A percentile compares a stretch with the other conserved stretches of the same genome.
Conservation (phyloP, 1,140 invertebrate species). For the Stegodyphus dumicola region DNA sequence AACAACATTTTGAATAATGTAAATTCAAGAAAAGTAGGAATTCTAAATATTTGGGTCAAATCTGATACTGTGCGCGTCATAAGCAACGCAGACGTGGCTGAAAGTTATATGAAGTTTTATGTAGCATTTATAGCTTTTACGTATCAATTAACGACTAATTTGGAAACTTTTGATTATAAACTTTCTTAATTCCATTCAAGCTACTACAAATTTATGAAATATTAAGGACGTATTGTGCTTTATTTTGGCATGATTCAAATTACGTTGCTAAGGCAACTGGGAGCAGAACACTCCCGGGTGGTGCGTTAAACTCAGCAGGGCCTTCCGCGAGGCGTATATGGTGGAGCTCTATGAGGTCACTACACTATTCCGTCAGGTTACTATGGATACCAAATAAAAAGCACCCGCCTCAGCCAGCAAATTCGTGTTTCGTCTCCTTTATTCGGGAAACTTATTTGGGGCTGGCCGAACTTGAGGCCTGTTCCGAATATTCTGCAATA, state of each 20-base stretch:
- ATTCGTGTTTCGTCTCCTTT: not conserved
- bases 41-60: too few species aligned
- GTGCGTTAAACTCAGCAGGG: slow-evolving; percentile 26
- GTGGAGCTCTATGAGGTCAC: slow-evolving; percentile 32
- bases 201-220: too few species aligned
- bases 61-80: too few species aligned
- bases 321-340: slow-evolving; percentile 40
- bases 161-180: not conserved
- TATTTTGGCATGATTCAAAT: slow-evolving; percentile 40
- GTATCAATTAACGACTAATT: too few species aligned
- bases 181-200: not conserved
- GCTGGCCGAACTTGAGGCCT: too few species aligned
- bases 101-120: too few species aligned
- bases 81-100: too few species aligned
- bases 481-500: too few species aligned
- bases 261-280: slow-evolving; percentile 23
- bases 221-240: not conserved
- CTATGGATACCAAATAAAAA: slow-evolving; percentile 40
- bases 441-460: not conserved
- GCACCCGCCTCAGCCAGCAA: not conserved
- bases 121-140: too few species aligned
- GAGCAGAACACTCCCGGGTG: slow-evolving; percentile 38
- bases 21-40: too few species aligned
- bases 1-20: too few species aligned
- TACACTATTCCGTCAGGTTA: slow-evolving; percentile 28